phyloP scores from a whole-genome alignment of 2,888 invertebrate genomes.

The Glyphotaelius pellucidus region DNA sequence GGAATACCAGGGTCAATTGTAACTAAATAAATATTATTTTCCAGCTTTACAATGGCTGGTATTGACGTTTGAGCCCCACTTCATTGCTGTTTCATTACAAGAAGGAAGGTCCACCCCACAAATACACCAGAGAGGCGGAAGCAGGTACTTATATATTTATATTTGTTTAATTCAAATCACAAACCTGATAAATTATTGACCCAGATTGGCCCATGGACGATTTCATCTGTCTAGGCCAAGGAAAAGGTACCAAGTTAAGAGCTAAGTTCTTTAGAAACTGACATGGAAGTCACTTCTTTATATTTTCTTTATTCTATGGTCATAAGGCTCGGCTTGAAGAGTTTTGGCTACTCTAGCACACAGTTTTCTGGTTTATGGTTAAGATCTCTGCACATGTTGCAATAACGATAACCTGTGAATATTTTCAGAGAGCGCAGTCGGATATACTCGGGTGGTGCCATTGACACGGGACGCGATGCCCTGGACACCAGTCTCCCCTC shows the following conservation, averaged over 20 bases:
- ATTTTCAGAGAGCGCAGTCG: slow-evolving; percentile 60
- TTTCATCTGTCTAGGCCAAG: too few relatives aligned
- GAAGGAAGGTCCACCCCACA: slow-evolving; percentile 70
- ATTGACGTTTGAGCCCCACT: slow-evolving; percentile 91
- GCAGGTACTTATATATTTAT: slow-evolving; percentile 68
- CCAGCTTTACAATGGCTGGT: slow-evolving; percentile 88
- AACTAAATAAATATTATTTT: neutral
- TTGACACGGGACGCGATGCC: slow-evolving; percentile 72
- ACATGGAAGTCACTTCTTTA: too few relatives aligned
- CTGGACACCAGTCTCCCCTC: slow-evolving; percentile 67
- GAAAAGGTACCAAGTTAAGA: too few relatives aligned
- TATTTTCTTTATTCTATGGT: too few relatives aligned
- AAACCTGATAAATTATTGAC: neutral
- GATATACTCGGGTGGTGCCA: slow-evolving; percentile 67
- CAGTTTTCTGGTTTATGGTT: too few relatives aligned
- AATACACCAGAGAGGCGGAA: slow-evolving; percentile 69
- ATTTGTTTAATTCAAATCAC: neutral
- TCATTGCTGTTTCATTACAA: slow-evolving; percentile 86
- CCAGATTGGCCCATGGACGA: too few relatives aligned
- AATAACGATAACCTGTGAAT: too few relatives aligned
- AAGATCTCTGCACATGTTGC: too few relatives aligned
- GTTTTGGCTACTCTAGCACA: too few relatives aligned
- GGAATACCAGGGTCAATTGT: neutral
- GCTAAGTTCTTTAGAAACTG: too few relatives aligned
- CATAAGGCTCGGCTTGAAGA: too few relatives aligned